Percentiles rank a stretch among this genome's conserved stretches.
These are phyloP conservation scores for Vireo altiloquus DNA, from an alignment of 2,113 vertebrate genomes.

Conservation along the genomic window DNA sequence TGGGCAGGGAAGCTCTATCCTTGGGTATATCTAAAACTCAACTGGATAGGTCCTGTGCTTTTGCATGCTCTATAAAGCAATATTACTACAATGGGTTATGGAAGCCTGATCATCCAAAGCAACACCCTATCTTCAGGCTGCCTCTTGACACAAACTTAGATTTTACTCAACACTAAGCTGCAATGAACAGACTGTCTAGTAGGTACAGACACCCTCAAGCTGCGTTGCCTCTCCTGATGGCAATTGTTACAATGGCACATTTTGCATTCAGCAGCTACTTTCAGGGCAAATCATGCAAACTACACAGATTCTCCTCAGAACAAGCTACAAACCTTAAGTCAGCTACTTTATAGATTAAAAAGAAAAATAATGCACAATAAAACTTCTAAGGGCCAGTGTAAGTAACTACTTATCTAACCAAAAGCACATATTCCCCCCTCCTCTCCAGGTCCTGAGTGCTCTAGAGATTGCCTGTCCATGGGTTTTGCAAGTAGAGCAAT, in stretches of 20 bases:
- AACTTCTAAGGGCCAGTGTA: not conserved
- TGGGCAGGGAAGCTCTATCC: not conserved
- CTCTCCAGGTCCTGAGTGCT: fast-evolving
- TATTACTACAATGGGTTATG: not conserved
- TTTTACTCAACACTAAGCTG: not conserved
- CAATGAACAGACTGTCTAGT: not conserved
- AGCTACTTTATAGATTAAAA: not conserved
- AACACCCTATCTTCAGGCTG: not conserved
- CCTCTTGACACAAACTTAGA: not conserved
- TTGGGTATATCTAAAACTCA: not conserved
- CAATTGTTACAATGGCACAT: not conserved
- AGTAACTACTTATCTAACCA: not conserved
- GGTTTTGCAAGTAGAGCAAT: not conserved
- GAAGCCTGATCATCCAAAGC: not conserved
- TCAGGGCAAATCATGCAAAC: not conserved
- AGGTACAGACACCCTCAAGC: not conserved
- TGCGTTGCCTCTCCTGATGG: not conserved
- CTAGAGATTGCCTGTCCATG: not conserved
- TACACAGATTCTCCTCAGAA: not conserved
- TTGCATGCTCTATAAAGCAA: not conserved
- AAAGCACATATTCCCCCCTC: not conserved
- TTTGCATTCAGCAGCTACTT: not conserved
- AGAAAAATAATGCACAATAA: not conserved
- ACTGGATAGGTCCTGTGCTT: not conserved
- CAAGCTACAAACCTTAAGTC: not conserved